Evolutionary conservation across 1,140 invertebrate genomes (phyloP).

Genomic region (Drosophila oshimai): DNA sequence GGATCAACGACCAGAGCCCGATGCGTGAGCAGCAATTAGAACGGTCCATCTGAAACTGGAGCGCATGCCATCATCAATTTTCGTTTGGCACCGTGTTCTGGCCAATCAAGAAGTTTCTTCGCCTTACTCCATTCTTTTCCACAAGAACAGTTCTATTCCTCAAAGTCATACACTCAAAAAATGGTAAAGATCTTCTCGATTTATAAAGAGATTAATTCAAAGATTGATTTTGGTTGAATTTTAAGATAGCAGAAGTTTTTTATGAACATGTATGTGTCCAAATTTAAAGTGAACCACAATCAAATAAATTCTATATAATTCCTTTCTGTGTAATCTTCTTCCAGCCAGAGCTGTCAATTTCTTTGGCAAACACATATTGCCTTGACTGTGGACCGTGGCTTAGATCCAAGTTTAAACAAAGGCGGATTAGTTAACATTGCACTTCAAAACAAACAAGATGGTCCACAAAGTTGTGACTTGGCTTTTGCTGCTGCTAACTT

Average conservation of each 20-base stretch:
- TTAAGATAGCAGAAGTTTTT: too few species aligned
- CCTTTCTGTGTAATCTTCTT: not conserved
- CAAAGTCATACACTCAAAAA: not conserved
- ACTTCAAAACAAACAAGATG: conserved; percentile 52
- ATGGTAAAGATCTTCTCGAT: not conserved
- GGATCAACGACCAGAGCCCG: conserved; percentile 38
- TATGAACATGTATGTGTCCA: too few species aligned
- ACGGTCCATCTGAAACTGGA: conserved; percentile 34
- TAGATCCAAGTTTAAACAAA: not conserved
- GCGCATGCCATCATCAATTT: conserved; percentile 13
- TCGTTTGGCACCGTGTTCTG: not conserved
- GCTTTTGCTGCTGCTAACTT: conserved; percentile 20
- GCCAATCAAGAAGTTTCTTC: not conserved
- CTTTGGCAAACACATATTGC: conserved; percentile 50
- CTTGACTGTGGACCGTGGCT: not conserved
- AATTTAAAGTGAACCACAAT: too few species aligned
- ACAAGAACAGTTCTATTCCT: not conserved
- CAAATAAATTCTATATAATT: not conserved
- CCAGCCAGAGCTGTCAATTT: conserved; percentile 36
- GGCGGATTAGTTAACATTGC: conserved; percentile 37
- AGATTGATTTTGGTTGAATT: too few species aligned
- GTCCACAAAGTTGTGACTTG: not conserved
- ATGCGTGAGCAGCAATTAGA: conserved; percentile 66
- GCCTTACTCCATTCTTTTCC: not conserved
- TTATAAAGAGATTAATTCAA: too few species aligned